Conservation (phyloP, 1,140 invertebrate genomes). For the Holcopasites calliopsidis region DNA sequence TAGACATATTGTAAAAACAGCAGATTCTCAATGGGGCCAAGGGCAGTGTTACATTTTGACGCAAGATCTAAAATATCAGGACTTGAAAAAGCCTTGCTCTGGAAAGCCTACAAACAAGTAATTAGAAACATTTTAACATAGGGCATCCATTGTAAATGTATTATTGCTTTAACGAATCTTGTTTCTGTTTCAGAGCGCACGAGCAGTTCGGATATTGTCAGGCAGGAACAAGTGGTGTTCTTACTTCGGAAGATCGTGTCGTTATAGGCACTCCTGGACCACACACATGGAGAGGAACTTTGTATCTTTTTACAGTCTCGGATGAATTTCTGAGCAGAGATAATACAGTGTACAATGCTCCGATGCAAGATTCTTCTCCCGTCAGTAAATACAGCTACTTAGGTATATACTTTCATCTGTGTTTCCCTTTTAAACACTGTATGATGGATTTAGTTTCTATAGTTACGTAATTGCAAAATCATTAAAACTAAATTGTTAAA, state of each 20-base stretch:
- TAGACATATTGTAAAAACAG: constrained; percentile 87
- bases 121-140: constrained; percentile 44
- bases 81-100: constrained; percentile 89
- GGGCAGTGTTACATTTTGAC: constrained; percentile 93
- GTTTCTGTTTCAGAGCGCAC: constrained; percentile 83
- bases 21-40: constrained; percentile 89
- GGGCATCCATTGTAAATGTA: not conserved
- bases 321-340: constrained; percentile 88
- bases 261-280: constrained; percentile 93
- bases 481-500: not conserved
- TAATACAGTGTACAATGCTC: constrained; percentile 88
- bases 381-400: constrained; percentile 95
- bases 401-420: constrained; percentile 79
- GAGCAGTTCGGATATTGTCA: constrained; percentile 96
- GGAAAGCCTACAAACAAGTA: constrained; percentile 87
- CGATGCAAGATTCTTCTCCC: constrained; percentile 83
- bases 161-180: constrained; percentile 16
- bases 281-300: constrained; percentile 92
- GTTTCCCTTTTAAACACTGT: too few relatives aligned
- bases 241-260: constrained; percentile 89
- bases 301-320: constrained; percentile 88
- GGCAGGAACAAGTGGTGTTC: constrained; percentile 91
- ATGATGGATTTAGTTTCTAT: too few relatives aligned
- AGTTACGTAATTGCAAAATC: too few relatives aligned
- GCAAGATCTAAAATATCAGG: constrained; percentile 86